These are phyloP conservation scores for Yoshiicerus persimilis DNA, from an alignment of 1,140 invertebrate species.

Conservation along the genomic window DNA sequence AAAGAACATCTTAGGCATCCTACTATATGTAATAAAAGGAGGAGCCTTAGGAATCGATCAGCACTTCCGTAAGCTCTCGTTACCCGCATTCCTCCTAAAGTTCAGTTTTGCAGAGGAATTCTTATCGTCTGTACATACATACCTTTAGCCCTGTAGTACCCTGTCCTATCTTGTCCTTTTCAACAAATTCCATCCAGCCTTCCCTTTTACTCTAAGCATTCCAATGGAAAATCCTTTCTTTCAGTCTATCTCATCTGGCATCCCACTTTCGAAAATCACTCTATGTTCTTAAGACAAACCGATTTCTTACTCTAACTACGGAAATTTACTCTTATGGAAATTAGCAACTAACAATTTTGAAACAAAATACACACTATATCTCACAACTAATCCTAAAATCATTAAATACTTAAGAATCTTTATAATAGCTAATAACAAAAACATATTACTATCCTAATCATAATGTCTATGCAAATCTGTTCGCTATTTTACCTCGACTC, in stretches of 20 bases:
- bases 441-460: not conserved
- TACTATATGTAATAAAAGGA: constrained; percentile 16
- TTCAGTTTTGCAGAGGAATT: constrained; percentile 20
- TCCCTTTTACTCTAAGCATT: not conserved
- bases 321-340: too few relatives aligned
- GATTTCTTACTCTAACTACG: not conserved
- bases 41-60: constrained; percentile 6
- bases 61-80: constrained; percentile 14
- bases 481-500: not conserved
- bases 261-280: not conserved
- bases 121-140: not conserved
- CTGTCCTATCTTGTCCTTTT: not conserved
- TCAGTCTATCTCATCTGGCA: not conserved
- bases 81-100: constrained; percentile 11
- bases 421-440: not conserved
- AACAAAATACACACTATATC: not conserved
- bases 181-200: not conserved
- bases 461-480: not conserved
- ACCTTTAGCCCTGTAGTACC: constrained; percentile 5
- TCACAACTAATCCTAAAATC: not conserved
- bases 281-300: not conserved
- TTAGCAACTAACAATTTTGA: too few relatives aligned
- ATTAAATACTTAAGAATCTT: not conserved
- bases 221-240: not conserved
- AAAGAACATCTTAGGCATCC: not conserved